phyloP scores from a whole-genome alignment of 2,888 invertebrate species.

The Platycheirus albimanus region DNA sequence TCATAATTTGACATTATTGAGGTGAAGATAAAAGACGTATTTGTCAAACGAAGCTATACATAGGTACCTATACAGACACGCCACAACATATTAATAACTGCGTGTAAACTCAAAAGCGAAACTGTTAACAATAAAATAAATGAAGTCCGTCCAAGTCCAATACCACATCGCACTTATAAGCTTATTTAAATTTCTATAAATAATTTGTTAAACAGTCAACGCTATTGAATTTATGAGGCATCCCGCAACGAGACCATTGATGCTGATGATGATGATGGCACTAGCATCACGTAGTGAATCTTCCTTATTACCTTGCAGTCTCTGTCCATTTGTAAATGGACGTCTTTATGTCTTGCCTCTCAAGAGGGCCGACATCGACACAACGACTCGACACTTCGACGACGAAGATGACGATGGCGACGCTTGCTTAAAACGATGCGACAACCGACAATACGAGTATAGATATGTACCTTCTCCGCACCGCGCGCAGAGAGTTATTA shows the following conservation, averaged over 20 bases:
- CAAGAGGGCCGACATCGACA: constrained; percentile 19
- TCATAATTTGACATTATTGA: constrained; percentile 70
- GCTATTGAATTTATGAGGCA: constrained; percentile 71
- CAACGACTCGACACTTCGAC: constrained; percentile 15
- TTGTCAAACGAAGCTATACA: constrained; percentile 49
- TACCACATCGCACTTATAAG: constrained; percentile 53
- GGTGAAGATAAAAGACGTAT: constrained; percentile 62
- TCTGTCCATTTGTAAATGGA: constrained; percentile 54
- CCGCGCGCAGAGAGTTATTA: constrained; percentile 30
- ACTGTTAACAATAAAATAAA: constrained; percentile 67
- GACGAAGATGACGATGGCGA: no score
- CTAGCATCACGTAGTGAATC: constrained; percentile 69
- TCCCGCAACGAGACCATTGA: constrained; percentile 71
- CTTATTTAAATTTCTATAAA: constrained; percentile 74
- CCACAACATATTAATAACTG: constrained; percentile 56
- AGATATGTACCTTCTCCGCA: not conserved
- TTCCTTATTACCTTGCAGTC: constrained; percentile 67
- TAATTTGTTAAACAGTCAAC: constrained; percentile 70
- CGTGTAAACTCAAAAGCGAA: constrained; percentile 61
- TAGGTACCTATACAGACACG: no score
- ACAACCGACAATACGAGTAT: no score
- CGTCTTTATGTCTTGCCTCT: constrained; percentile 55
- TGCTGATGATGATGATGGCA: constrained; percentile 48
- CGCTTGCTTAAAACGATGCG: no score
- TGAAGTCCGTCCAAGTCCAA: constrained; percentile 10